Base-by-base conservation (phyloP, 2,888 invertebrate genomes). In the Pseudoips prasinana region DNA sequence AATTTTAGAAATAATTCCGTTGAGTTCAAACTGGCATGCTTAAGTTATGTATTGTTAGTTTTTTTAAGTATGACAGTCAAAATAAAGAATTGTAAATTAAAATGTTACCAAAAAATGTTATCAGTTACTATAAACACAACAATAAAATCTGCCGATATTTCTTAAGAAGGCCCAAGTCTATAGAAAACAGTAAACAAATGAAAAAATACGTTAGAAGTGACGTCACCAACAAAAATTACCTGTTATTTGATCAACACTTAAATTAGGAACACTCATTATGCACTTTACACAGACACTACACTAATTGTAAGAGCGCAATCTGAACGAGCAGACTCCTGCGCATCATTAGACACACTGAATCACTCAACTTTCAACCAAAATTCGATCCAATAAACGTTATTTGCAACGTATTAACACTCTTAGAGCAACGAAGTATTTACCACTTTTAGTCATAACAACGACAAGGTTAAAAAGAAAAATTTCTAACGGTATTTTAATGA, bases 231-330 rank as follows among this genome's bases (percentile, higher is more conserved):
- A 33, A 23, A 32, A 33, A 46, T 46, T 46, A 88, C 87, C 87
- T 83, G 82, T 82, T 44, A 87, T 80, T 73, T 84, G 82, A 62
- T 78, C 82, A 49, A 70, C 74, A 50, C 76, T 86, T 58, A 88
- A 78, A 79, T 88, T 87, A 28, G 88, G 88, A 48, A 88, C 87
- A 73, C 87, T 87, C 83, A 87, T 83, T 51, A 47, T 69, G 42
- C 42, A 46, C 54, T n/a, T n/a, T 58, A 46, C 42, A 45, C 57
- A 64, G 72, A 50, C 57, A 63, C 58, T 53, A 58, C 64, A 73
- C 71, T 46, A 57, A 44, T 33, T 30, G 14, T 14, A 7, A 20
- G 7, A 20, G 47, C 54, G 49, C 46, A 47, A 44, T 57, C 59
- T 60, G 54, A 49, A 49, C 49, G 39, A 42, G 64, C 57, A 64